These are phyloP conservation scores for Achlya flavicornis DNA, from an alignment of 2,888 invertebrate species.

Conservation along the genomic window DNA sequence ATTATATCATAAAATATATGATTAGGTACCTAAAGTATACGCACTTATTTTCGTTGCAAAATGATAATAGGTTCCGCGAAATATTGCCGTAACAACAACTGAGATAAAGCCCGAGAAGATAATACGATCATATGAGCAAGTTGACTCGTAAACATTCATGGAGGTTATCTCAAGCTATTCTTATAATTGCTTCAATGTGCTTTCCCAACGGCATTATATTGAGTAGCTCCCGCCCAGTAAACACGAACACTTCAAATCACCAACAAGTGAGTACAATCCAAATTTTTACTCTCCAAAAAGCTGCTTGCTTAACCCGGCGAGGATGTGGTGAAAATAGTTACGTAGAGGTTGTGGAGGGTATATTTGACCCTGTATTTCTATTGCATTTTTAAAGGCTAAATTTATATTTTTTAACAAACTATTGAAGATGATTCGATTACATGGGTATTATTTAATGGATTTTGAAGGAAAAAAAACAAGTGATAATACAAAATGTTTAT, in stretches of 20 bases:
- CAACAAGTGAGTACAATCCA: conserved; percentile 41
- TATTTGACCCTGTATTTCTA: no score
- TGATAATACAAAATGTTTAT: no score
- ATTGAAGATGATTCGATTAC: no score
- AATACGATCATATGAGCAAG: conserved; percentile 44
- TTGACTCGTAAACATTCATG: conserved; percentile 54
- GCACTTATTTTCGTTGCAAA: conserved; percentile 11
- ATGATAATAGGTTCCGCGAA: conserved; percentile 38
- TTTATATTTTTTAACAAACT: no score
- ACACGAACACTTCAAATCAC: conserved; percentile 37
- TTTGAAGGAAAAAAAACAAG: no score
- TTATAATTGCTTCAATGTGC: conserved; percentile 52
- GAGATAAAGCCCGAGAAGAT: conserved; percentile 48
- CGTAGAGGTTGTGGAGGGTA: no score
- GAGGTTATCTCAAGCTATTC: conserved; percentile 63
- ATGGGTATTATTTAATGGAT: no score
- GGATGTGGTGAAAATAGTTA: no score
- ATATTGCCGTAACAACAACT: conserved; percentile 46
- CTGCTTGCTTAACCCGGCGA: neutral
- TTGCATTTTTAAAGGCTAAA: no score
- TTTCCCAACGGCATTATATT: conserved; percentile 49
- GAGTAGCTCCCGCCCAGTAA: conserved; percentile 41
- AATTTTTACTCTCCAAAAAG: neutral
- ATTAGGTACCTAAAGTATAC: neutral
- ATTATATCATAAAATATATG: neutral